Percentiles rank a stretch among this genome's conserved stretches.
Evolutionary conservation across 2,113 vertebrate species (phyloP).

Genomic region (Cariama cristata): DNA sequence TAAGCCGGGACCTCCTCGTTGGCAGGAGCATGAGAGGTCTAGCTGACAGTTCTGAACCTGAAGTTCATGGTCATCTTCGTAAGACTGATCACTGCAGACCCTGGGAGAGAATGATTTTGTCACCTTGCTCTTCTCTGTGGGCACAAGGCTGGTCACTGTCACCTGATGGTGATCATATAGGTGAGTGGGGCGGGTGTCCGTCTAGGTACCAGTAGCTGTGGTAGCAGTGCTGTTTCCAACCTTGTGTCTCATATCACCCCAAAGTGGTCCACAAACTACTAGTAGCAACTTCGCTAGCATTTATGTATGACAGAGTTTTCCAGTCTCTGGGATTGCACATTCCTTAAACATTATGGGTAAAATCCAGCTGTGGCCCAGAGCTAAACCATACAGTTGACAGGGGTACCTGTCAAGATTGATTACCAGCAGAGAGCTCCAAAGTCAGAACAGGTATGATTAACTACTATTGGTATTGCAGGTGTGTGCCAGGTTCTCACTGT

Average conservation of each 20-base stretch:
- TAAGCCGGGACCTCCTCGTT: neutral
- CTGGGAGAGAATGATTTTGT: neutral
- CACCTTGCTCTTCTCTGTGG: neutral
- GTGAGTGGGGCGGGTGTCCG: fast-evolving
- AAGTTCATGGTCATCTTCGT: neutral
- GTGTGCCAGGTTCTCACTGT: neutral
- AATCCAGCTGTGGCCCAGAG: neutral
- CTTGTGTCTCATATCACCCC: neutral
- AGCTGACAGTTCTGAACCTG: neutral
- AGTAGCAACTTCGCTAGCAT: neutral
- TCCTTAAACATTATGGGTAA: neutral
- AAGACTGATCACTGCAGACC: neutral
- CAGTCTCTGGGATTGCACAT: neutral
- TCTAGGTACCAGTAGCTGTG: neutral
- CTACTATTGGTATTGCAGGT: neutral
- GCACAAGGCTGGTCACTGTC: neutral
- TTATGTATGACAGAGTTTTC: neutral
- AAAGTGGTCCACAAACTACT: neutral
- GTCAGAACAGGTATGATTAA: neutral
- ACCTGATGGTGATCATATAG: fast-evolving
- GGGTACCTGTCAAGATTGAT: neutral
- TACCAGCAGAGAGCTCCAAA: neutral
- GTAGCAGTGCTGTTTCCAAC: neutral
- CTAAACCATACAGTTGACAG: neutral
- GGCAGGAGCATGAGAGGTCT: neutral